Evolutionary conservation across 2,797 vertebrate genomes (phyloP).

Genomic region (Ispidina picta): DNA sequence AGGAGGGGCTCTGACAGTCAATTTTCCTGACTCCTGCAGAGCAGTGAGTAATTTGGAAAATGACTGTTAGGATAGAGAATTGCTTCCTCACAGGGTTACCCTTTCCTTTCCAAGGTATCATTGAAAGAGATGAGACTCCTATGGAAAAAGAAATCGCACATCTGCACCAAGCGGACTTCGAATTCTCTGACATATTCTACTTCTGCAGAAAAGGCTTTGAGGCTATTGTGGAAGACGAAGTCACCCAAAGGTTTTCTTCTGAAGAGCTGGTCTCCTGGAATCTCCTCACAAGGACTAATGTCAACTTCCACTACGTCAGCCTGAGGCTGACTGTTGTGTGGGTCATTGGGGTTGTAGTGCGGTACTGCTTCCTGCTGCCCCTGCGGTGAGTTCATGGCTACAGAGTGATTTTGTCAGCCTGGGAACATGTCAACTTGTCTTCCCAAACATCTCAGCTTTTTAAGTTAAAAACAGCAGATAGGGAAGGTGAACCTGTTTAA

Average conservation of each 20-base stretch:
- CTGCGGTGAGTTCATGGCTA: conserved; percentile 80
- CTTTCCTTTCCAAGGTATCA: conserved; percentile 84
- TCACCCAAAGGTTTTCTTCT: conserved; percentile 95
- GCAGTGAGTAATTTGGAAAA: background rate
- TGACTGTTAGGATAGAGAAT: background rate
- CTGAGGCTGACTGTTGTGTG: conserved; percentile 89
- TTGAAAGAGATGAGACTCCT: conserved; percentile 85
- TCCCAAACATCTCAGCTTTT: background rate
- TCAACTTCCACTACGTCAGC: conserved; percentile 93
- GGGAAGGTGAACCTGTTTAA: background rate
- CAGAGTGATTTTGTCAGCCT: background rate
- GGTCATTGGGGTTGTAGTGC: conserved; percentile 88
- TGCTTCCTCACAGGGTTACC: background rate
- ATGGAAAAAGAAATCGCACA: conserved; percentile 90
- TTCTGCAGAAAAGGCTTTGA: conserved; percentile 92
- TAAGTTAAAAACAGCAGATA: background rate
- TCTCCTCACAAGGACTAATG: conserved; percentile 93
- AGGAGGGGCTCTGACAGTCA: background rate
- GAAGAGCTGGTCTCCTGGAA: conserved; percentile 97
- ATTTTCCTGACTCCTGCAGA: background rate
- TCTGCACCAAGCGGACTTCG: conserved; percentile 82
- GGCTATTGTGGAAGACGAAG: conserved; percentile 93
- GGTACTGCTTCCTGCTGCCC: conserved; percentile 90
- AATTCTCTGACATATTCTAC: conserved; percentile 88
- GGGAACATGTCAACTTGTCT: fast-evolving